These are phyloP conservation scores for Zaprionus taronus DNA, from an alignment of 1,140 invertebrate species.

Conservation along the genomic window DNA sequence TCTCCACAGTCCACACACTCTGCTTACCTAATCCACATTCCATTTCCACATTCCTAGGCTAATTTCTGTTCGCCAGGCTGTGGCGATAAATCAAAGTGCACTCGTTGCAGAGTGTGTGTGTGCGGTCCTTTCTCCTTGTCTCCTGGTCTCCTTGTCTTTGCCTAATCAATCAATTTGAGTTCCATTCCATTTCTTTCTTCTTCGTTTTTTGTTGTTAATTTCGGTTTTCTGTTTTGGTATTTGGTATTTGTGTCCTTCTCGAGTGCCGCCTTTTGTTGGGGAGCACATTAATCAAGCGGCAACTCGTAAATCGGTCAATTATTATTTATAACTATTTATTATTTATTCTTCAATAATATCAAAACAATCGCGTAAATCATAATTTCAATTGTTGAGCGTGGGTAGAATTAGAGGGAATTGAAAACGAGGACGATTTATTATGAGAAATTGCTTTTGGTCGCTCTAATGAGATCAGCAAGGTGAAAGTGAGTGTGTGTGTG, in stretches of 20 bases:
- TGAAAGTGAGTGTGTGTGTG: neutral
- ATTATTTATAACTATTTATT: conserved; percentile 57
- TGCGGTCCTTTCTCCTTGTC: conserved; percentile 49
- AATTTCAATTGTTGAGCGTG: conserved; percentile 63
- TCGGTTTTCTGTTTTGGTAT: conserved; percentile 19
- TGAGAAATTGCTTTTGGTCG: conserved; percentile 12
- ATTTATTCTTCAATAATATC: conserved; percentile 54
- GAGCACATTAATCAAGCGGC: conserved; percentile 62
- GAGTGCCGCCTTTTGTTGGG: conserved; percentile 25
- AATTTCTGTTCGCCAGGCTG: conserved; percentile 49
- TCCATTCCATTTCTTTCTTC: conserved; percentile 6
- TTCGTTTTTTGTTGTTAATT: neutral
- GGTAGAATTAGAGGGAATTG: conserved; percentile 28
- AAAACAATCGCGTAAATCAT: conserved; percentile 73
- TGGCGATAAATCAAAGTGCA: conserved; percentile 72
- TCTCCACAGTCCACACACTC: neutral
- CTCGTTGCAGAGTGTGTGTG: conserved; percentile 28
- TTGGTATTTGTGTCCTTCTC: conserved; percentile 37
- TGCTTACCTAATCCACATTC: neutral
- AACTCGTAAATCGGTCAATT: conserved; percentile 55
- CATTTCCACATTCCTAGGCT: conserved; percentile 59
- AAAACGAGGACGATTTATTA: conserved; percentile 26
- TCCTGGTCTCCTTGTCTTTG: neutral
- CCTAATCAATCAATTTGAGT: conserved; percentile 71
- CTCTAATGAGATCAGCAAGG: conserved; percentile 26